Evolutionary conservation across 1,140 invertebrate species (phyloP), one percentile per base, ranked within the genome.

Genomic region (Meloidogyne hapla): DNA sequence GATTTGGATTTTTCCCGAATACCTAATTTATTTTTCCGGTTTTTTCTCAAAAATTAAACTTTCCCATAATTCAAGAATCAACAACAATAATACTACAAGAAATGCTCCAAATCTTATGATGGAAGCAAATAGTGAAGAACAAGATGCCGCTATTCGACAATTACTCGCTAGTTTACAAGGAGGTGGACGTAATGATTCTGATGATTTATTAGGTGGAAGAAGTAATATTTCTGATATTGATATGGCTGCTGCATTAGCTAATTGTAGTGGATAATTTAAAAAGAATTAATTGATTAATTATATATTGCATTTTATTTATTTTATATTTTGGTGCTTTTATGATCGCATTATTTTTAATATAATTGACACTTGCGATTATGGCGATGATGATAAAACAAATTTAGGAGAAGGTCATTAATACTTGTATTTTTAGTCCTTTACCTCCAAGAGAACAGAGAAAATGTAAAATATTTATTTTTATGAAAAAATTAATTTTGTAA

Each of bases 121-220:
- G n/a, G 48, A 56, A 56, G 48, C 48, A 56, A 56, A 56, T 56
- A 56, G 48, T 56, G 68, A 61, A 23, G 70, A 73, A 38, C 38
- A 61, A 61, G 70, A 73, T 28, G 70, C 42, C 18, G 70, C 70
- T 38, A 73, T 73, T 61, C 21, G 70, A 6, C 70, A 73, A 61
- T 40, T 73, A 21, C 18, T 73, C 5, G 42, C 70, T 26, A 64
- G 70, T 23, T 40, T 63, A 63, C 70, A 63, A 23, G 56, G 70
- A 67, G 48, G 48, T 0, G 48, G 48, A 8, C 48, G 48, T 56
- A 56, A 18, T 21, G 48, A 56, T 56, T 56, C 48, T 56, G 48
- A 56, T 21, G 48, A 56, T n/a, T n/a, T 56, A 48, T 48, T 48
- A 21, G 48, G 48, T 6, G 48, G 48, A 56, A 56, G 48, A 56